Conservation (phyloP, 2,113 vertebrate species). For the Cariama cristata region DNA sequence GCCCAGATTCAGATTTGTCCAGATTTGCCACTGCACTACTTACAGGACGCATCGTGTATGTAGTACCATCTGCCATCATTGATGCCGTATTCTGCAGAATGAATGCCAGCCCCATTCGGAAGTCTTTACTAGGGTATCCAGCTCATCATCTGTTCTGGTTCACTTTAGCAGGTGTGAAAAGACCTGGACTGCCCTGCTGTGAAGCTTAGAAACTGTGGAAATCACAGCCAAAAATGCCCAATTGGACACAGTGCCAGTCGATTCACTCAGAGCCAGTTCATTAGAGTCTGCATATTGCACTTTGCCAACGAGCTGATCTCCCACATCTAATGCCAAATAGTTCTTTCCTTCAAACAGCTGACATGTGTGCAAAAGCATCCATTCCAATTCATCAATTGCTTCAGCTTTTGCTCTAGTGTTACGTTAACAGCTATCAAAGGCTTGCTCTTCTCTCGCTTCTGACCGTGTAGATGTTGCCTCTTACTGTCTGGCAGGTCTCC, state of each 20-base stretch:
- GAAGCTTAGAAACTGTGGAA: constrained; percentile 35
- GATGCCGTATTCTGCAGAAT: constrained; percentile 2
- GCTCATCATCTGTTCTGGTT: constrained; percentile 56
- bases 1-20: constrained; percentile 29
- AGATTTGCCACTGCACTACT: neutral
- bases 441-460: neutral
- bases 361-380: constrained; percentile 65
- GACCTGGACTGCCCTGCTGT: constrained; percentile 54
- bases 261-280: constrained; percentile 63
- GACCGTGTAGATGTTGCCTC: neutral
- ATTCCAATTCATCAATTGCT: constrained; percentile 46
- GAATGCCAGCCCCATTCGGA: constrained; percentile 41
- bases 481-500: neutral
- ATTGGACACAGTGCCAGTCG: constrained; percentile 61
- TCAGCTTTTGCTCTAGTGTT: constrained; percentile 49
- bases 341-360: constrained; percentile 61
- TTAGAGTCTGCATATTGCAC: constrained; percentile 47
- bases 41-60: neutral
- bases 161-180: constrained; percentile 69
- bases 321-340: constrained; percentile 48
- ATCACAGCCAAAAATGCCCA: constrained; percentile 58
- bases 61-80: constrained; percentile 54
- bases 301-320: constrained; percentile 41
- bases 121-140: constrained; percentile 36
- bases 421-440: neutral